Conservation (phyloP, 2,797 vertebrate genomes). For the Galagoides demidoff region DNA sequence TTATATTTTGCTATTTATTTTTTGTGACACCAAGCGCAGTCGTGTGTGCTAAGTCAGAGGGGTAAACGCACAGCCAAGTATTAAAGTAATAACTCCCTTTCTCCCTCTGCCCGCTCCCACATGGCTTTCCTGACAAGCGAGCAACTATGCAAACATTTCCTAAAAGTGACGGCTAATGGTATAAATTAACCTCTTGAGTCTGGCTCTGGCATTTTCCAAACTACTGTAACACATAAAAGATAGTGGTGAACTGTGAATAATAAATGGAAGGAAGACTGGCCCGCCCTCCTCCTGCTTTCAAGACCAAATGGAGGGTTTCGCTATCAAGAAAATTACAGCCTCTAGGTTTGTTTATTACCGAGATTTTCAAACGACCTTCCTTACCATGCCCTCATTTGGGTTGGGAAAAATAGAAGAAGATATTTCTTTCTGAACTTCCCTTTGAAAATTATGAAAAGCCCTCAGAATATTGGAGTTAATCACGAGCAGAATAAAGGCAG, state of each 20-base stretch:
- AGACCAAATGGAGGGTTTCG: slow-evolving; percentile 71
- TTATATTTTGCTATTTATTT: slow-evolving; percentile 59
- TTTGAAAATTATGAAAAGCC: slow-evolving; percentile 67
- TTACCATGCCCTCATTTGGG: slow-evolving; percentile 71
- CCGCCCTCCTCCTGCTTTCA: slow-evolving; percentile 3
- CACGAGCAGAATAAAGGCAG: background rate
- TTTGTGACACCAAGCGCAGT: background rate
- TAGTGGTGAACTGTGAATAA: slow-evolving; percentile 55
- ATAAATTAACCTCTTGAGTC: slow-evolving; percentile 66
- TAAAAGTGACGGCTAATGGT: slow-evolving; percentile 49
- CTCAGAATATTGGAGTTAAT: background rate
- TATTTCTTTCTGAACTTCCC: slow-evolving; percentile 51
- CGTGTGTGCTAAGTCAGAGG: background rate
- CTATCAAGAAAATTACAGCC: slow-evolving; percentile 74
- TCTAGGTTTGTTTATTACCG: slow-evolving; percentile 69
- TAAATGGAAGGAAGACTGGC: slow-evolving; percentile 6
- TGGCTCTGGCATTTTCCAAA: slow-evolving; percentile 56
- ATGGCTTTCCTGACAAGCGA: background rate
- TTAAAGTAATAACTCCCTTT: background rate
- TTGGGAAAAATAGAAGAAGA: slow-evolving; percentile 48
- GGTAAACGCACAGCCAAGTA: background rate
- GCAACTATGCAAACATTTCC: slow-evolving; percentile 47
- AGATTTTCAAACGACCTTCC: slow-evolving; percentile 79
- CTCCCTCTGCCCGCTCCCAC: background rate
- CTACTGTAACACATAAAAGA: slow-evolving; percentile 30